phyloP scores from a whole-genome alignment of 2,888 invertebrate genomes.

The Rambutsinella grinnellia region DNA sequence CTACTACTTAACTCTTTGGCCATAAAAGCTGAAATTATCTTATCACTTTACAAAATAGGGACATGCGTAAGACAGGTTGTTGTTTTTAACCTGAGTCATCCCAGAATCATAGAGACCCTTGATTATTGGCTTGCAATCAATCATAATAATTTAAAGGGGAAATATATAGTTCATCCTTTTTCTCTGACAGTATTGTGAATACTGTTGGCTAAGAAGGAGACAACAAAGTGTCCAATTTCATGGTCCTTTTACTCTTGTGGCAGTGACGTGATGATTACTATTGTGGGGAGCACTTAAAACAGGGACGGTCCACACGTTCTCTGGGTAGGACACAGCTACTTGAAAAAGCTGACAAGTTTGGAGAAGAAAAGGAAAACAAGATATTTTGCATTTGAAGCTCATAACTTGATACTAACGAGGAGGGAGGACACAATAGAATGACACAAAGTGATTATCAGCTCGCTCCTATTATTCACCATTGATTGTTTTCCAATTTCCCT shows the following conservation, averaged over 20 bases:
- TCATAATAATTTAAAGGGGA: slow-evolving; percentile 11
- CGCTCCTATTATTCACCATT: not conserved
- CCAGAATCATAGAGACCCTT: no score
- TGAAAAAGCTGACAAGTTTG: slow-evolving; percentile 22
- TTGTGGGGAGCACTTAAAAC: not conserved
- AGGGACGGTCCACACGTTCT: not conserved
- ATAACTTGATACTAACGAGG: not conserved
- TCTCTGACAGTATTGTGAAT: slow-evolving; percentile 44
- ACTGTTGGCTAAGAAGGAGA: slow-evolving; percentile 13
- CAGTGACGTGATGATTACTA: not conserved
- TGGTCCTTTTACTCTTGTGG: slow-evolving; percentile 30
- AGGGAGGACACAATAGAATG: not conserved
- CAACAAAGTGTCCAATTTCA: slow-evolving; percentile 55
- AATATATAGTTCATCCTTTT: not conserved
- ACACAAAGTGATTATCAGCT: slow-evolving; percentile 43
- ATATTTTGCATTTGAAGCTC: not conserved
- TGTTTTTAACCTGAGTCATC: slow-evolving; percentile 36
- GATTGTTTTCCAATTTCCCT: slow-evolving; percentile 47
- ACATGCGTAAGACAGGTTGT: slow-evolving; percentile 41
- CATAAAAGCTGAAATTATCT: slow-evolving; percentile 50
- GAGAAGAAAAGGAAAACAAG: not conserved
- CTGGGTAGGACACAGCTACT: not conserved
- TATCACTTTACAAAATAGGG: slow-evolving; percentile 19
- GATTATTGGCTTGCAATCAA: slow-evolving; percentile 8
- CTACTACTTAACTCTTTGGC: not conserved